These are phyloP conservation scores for Drosophila orena DNA, from an alignment of 1,140 invertebrate species.

Conservation along the genomic window DNA sequence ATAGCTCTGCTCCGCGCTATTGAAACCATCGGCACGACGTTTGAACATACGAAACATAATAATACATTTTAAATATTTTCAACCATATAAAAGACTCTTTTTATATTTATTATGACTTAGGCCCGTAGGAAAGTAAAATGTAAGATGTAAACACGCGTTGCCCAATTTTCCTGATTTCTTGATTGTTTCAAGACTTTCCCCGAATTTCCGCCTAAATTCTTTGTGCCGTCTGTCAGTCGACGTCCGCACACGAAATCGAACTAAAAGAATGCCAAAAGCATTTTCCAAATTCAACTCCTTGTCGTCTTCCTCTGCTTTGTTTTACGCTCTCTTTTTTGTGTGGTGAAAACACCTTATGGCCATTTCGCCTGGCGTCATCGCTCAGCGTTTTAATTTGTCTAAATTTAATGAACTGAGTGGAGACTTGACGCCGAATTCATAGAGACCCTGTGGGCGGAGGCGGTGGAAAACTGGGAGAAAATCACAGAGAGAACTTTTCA, in stretches of 20 bases:
- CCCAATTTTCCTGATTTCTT: slow-evolving; percentile 8
- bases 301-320: slow-evolving; percentile 18
- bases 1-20: slow-evolving; percentile 59
- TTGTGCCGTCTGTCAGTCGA: no score
- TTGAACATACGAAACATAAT: slow-evolving; percentile 44
- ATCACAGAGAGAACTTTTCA: no score
- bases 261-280: slow-evolving; percentile 69
- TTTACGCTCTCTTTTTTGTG: not conserved
- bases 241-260: no score
- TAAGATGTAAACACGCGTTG: slow-evolving; percentile 59
- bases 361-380: slow-evolving; percentile 59
- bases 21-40: slow-evolving; percentile 45
- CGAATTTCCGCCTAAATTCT: no score
- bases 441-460: no score
- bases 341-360: slow-evolving; percentile 43
- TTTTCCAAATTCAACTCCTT: slow-evolving; percentile 78
- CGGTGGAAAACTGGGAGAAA: no score
- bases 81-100: slow-evolving; percentile 55
- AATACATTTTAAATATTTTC: not conserved
- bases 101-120: slow-evolving; percentile 44
- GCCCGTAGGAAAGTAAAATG: slow-evolving; percentile 27
- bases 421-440: no score
- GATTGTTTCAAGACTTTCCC: not conserved
- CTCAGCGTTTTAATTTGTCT: slow-evolving; percentile 66
- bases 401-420: slow-evolving; percentile 65